Percentiles rank a stretch among this genome's conserved stretches.
These are phyloP conservation scores for Chaetura pelagica DNA, from an alignment of 2,113 vertebrate species.

Conservation along the genomic window DNA sequence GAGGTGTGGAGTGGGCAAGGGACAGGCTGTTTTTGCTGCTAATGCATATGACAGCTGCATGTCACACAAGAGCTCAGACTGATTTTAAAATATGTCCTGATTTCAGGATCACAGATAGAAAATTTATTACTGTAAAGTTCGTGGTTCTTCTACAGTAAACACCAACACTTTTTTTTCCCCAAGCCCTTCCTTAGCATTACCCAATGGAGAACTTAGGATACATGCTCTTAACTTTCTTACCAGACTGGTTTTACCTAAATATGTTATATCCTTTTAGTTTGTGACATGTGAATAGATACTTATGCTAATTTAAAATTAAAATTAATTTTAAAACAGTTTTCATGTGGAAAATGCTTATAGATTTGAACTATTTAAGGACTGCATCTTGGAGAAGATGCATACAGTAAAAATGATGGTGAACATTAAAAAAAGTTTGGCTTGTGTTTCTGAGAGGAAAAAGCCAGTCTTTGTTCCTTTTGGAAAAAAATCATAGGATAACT, in stretches of 20 bases:
- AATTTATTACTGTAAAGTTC: not conserved
- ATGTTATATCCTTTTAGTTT: not conserved
- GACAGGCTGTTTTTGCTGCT: not conserved
- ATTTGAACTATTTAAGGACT: not conserved
- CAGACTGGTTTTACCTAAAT: not conserved
- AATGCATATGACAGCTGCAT: not conserved
- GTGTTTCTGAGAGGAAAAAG: not conserved
- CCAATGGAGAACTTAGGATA: not conserved
- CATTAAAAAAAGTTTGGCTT: not conserved
- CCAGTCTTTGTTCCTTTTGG: not conserved
- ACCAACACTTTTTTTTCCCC: too few species aligned
- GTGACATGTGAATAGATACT: not conserved
- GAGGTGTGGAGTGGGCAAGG: not conserved
- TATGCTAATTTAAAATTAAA: not conserved
- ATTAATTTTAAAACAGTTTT: not conserved
- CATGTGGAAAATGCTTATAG: not conserved
- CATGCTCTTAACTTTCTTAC: not conserved
- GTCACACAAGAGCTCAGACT: not conserved
- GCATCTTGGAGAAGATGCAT: not conserved
- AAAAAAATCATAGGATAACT: not conserved
- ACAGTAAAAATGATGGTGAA: not conserved
- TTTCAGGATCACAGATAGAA: not conserved
- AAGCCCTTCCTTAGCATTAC: not conserved
- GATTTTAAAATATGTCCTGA: not conserved
- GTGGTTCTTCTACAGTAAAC: not conserved